Conservation (phyloP, 2,888 invertebrate genomes). For the Gymnosoma rotundatum region DNA sequence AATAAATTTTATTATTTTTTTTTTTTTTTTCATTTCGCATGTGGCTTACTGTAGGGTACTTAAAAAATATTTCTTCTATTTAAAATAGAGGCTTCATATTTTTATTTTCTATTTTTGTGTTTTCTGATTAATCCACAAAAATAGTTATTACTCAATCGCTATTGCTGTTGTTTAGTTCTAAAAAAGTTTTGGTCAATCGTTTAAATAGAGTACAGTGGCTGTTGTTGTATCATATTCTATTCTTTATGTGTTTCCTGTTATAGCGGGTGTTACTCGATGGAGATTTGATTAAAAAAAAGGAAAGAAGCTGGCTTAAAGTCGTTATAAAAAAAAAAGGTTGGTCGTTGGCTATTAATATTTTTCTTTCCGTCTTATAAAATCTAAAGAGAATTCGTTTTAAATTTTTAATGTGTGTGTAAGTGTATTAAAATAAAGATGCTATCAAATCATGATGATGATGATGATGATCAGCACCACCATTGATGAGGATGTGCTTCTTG, state of each 20-base stretch:
- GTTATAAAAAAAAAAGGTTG: slow-evolving; percentile 47
- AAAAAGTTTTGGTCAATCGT: slow-evolving; percentile 13
- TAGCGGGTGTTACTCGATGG: slow-evolving; percentile 58
- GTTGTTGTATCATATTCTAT: slow-evolving; percentile 1
- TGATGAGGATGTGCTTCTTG: slow-evolving; percentile 62
- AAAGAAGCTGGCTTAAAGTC: slow-evolving; percentile 20
- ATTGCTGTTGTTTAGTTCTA: not conserved
- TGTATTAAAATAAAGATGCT: slow-evolving; percentile 37
- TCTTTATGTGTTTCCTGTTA: slow-evolving; percentile 59
- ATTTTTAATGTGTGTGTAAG: not conserved
- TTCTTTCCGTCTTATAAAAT: slow-evolving; percentile 16
- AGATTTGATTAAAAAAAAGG: slow-evolving; percentile 22
- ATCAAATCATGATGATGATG: slow-evolving; percentile 41
- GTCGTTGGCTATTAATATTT: slow-evolving; percentile 20
- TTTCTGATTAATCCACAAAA: slow-evolving; percentile 36
- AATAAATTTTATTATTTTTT: too few species aligned
- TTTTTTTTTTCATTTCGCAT: not conserved
- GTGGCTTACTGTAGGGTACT: not conserved
- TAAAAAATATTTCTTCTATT: slow-evolving; percentile 18
- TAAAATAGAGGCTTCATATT: not conserved
- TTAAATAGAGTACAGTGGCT: not conserved
- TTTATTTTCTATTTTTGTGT: slow-evolving; percentile 7
- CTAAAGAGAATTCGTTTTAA: slow-evolving; percentile 30
- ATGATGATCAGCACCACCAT: slow-evolving; percentile 29
- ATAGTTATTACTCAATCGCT: slow-evolving; percentile 56